Base-by-base conservation (phyloP, 2,113 vertebrate genomes). In the Ranitomeya imitator region DNA sequence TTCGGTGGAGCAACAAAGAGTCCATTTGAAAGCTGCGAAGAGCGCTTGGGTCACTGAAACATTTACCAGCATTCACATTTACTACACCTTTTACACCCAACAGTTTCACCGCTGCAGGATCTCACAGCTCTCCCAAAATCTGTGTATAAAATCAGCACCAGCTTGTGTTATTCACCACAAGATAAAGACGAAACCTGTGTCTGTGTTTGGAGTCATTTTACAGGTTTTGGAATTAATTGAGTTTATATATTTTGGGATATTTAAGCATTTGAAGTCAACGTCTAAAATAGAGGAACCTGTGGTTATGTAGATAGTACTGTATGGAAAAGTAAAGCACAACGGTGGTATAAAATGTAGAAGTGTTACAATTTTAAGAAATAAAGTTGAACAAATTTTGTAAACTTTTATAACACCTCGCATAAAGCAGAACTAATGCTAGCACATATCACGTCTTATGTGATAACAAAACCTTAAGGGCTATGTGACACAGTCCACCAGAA, bases 1-100 rank as follows among this genome's bases (percentile, higher is more conserved):
- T 97, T 97, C 0, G 97, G 98, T 0, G 98, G 98, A 0, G 97
- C 97, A 52, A 95, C 93, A 77, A 99, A 99, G 93, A 93, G 92
- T 1, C 86, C 93, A 74, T 95, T 97, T 1, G 92, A 97, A 0
- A 94, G 96, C 69, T 99, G 98, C 1, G 94, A 95, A 85, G 96
- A 94, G 89, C 94, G 93, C 90, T 91, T 94, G 92, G 95, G 96
- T 95, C 95, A 97, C 6, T 97, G 91, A 94, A 86, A 61, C 21
- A 12, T 18, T 71, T 79, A 61, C 85, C 57, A 74, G 88, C 60
- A 45, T 89, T 80, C 79, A 84, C 86, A 54, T 85, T 88, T 88
- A 21, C 85, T 85, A 57, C 69, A 31, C 73, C 60, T 10, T 60
- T 16, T 84, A 76, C 71, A 23, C 26, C 89, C 26, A 79, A 89